phyloP scores from a whole-genome alignment of 2,797 vertebrate species.

The Cynodonichthys magdalenae region DNA sequence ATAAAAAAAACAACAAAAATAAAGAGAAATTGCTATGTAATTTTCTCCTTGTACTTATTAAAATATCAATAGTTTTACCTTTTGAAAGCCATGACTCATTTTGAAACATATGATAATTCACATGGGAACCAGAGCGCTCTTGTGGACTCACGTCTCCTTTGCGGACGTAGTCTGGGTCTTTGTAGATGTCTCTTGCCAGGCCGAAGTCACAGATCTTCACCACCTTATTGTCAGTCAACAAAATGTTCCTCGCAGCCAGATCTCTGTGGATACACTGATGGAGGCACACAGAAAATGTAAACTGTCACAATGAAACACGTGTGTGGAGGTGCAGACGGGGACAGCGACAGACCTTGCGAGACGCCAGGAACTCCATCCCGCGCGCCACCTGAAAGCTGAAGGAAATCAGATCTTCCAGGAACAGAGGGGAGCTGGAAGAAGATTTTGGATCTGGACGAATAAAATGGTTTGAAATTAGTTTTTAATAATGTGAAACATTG shows the following conservation, averaged over 20 bases:
- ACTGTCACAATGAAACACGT: slow-evolving; percentile 32
- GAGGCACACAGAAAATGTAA: slow-evolving; percentile 9
- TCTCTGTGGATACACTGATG: slow-evolving; percentile 93
- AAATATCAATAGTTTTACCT: no score
- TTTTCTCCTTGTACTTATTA: no score
- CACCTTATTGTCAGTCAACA: slow-evolving; percentile 94
- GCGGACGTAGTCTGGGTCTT: slow-evolving; percentile 95
- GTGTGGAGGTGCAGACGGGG: background rate
- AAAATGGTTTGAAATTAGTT: background rate
- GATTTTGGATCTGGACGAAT: slow-evolving; percentile 73
- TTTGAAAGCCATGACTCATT: background rate
- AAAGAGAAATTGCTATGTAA: no score
- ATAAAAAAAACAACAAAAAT: background rate
- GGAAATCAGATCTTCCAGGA: slow-evolving; percentile 92
- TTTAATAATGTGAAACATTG: background rate
- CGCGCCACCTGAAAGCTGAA: slow-evolving; percentile 97
- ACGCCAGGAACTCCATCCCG: slow-evolving; percentile 95
- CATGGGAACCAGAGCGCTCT: background rate
- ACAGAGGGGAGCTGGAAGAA: slow-evolving; percentile 79
- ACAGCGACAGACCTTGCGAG: slow-evolving; percentile 73
- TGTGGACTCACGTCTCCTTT: slow-evolving; percentile 92
- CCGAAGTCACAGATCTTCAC: slow-evolving; percentile 98
- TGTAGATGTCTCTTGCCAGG: slow-evolving; percentile 93
- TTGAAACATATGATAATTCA: background rate
- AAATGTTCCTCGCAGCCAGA: slow-evolving; percentile 93